Conservation (phyloP, 2,888 invertebrate genomes). For the Epicampocera succincta region DNA sequence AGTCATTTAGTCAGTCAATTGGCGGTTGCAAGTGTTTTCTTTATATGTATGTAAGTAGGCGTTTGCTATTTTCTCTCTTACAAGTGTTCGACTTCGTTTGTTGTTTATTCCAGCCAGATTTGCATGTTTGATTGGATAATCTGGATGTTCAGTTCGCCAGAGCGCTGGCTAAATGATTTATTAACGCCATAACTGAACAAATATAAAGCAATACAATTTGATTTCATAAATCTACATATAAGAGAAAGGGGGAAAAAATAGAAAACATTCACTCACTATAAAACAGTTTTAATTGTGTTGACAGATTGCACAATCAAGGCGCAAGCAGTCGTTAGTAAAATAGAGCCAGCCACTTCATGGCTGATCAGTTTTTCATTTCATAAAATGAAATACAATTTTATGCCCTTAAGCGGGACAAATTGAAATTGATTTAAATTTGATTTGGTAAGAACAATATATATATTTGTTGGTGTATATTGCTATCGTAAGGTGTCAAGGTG, state of each 20-base stretch:
- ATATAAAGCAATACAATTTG: constrained; percentile 8
- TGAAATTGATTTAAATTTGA: no score
- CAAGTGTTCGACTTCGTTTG: constrained; percentile 60
- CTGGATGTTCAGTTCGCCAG: constrained; percentile 15
- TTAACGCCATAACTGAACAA: constrained; percentile 26
- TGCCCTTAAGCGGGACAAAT: background rate
- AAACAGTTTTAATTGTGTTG: constrained; percentile 13
- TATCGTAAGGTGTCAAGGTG: no score
- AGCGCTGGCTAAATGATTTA: constrained; percentile 25
- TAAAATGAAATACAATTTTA: background rate
- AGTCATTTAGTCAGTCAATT: constrained; percentile 25
- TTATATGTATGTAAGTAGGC: constrained; percentile 58
- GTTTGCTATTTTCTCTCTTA: constrained; percentile 62
- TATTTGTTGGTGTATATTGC: no score
- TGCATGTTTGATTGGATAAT: constrained; percentile 64
- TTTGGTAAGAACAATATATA: no score
- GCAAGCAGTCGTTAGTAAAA: background rate
- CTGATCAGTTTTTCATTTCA: background rate
- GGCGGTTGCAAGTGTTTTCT: constrained; percentile 50
- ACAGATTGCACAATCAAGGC: background rate
- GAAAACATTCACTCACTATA: background rate
- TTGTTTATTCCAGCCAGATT: constrained; percentile 46
- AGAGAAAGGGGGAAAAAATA: background rate
- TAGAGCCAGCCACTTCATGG: background rate
- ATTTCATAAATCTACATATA: constrained; percentile 2